Percentiles rank a stretch among this genome's conserved stretches.
These are phyloP conservation scores for Achatina immaculata DNA, from an alignment of 1,140 invertebrate genomes.

Conservation along the genomic window DNA sequence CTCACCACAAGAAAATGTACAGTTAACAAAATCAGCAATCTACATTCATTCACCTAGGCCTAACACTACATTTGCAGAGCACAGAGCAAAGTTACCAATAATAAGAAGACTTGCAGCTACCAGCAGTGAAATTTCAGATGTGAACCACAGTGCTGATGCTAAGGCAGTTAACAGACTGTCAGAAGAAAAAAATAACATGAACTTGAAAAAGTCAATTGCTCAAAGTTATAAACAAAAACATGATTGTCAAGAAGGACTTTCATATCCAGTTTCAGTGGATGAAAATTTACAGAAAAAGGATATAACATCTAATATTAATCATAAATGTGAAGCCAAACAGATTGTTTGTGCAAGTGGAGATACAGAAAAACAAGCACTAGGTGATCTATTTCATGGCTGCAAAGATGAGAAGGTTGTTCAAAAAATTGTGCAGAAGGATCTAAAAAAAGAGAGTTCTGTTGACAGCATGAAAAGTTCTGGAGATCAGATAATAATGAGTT, in stretches of 20 bases:
- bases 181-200: not conserved
- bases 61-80: not conserved
- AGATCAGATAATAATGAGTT: not conserved
- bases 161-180: not conserved
- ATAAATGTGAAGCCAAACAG: not conserved
- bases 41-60: not conserved
- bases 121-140: not conserved
- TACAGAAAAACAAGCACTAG: not conserved
- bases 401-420: not conserved
- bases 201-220: not conserved
- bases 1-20: not conserved
- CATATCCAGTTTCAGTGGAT: not conserved
- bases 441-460: not conserved
- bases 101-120: not conserved
- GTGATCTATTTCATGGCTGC: too few species aligned
- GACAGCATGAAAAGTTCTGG: not conserved
- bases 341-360: not conserved
- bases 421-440: not conserved
- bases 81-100: not conserved
- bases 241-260: not conserved
- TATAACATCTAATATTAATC: not conserved
- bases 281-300: not conserved
- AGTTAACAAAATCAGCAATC: not conserved
- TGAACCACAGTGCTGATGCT: not conserved
- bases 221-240: not conserved